Evolutionary conservation across 2,113 vertebrate genomes (phyloP).

Genomic region (Pelecanus crispus): DNA sequence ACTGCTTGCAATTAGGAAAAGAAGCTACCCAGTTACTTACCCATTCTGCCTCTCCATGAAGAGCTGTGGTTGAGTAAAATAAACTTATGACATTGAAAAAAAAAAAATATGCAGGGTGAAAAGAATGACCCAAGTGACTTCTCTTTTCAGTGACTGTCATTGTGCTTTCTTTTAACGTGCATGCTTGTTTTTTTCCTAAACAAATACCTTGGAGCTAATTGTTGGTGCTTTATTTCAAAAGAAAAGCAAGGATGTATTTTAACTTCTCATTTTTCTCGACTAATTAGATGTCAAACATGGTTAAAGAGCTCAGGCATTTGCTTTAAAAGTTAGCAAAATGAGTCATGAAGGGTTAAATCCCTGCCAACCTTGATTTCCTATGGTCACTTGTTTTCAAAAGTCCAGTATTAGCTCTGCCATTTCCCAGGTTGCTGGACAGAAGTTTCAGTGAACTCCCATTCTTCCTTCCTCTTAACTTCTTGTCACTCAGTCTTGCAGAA

Average conservation of each 20-base stretch:
- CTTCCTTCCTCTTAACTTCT: slow-evolving; percentile 38
- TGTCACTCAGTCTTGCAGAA: slow-evolving; percentile 15
- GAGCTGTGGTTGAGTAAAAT: slow-evolving; percentile 22
- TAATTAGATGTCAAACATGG: slow-evolving; percentile 76
- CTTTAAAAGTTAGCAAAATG: slow-evolving; percentile 60
- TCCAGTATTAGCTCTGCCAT: slow-evolving; percentile 64
- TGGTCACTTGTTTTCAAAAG: slow-evolving; percentile 78
- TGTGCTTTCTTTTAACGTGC: slow-evolving; percentile 33
- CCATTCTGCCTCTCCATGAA: background rate
- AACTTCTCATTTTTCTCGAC: slow-evolving; percentile 40
- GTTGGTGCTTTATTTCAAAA: slow-evolving; percentile 54
- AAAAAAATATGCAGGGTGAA: background rate
- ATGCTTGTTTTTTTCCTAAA: slow-evolving; percentile 46
- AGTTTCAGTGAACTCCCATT: slow-evolving; percentile 46
- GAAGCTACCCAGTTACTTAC: background rate
- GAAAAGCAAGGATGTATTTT: slow-evolving; percentile 37
- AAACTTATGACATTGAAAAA: background rate
- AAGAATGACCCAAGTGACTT: slow-evolving; percentile 49
- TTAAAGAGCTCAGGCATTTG: slow-evolving; percentile 55
- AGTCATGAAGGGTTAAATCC: slow-evolving; percentile 76
- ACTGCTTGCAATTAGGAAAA: slow-evolving; percentile 11
- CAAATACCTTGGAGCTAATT: slow-evolving; percentile 38
- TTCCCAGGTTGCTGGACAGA: slow-evolving; percentile 64
- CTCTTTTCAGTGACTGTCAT: slow-evolving; percentile 62
- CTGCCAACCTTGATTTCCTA: slow-evolving; percentile 79